Percentiles rank a stretch among this genome's conserved stretches.
phyloP scores from a whole-genome alignment of 2,113 vertebrate species.

The Paralichthys olivaceus region DNA sequence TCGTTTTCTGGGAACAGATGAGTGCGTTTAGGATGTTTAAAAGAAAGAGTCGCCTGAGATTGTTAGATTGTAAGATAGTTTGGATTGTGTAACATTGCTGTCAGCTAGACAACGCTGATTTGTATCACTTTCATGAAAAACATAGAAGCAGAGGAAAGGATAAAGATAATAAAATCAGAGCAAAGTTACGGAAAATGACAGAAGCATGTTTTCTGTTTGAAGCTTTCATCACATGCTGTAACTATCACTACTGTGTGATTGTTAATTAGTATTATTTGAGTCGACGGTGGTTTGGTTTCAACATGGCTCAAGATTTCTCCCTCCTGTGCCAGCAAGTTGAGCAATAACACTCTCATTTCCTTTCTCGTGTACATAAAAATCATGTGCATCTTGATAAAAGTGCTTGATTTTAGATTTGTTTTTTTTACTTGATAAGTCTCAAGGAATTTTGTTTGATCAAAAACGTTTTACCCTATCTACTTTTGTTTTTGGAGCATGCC shows the following conservation, averaged over 20 bases:
- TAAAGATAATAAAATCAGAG: constrained; percentile 14
- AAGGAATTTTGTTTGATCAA: no score
- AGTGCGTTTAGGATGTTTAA: constrained; percentile 28
- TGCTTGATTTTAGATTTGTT: not conserved
- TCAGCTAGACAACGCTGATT: constrained; percentile 3
- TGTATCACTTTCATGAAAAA: not conserved
- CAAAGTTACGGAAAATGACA: constrained; percentile 1
- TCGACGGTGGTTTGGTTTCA: not conserved
- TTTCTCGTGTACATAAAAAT: not conserved
- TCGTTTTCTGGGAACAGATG: constrained; percentile 44
- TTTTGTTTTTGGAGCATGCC: no score
- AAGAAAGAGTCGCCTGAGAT: not conserved
- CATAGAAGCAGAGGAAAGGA: not conserved
- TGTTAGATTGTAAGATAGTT: not conserved
- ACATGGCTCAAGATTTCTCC: not conserved
- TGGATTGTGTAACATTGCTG: not conserved
- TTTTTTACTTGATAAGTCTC: no score
- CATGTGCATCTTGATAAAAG: no score
- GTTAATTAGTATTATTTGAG: not conserved
- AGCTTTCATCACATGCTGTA: no score
- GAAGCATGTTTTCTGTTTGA: not conserved
- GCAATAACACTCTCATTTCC: not conserved
- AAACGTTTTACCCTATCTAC: no score
- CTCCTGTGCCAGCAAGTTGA: not conserved
- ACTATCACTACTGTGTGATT: not conserved